Percentiles rank a stretch among this genome's conserved stretches.
Conservation (phyloP, 64 coral and sea anemone genomes). For the Anthopleura sola region DNA sequence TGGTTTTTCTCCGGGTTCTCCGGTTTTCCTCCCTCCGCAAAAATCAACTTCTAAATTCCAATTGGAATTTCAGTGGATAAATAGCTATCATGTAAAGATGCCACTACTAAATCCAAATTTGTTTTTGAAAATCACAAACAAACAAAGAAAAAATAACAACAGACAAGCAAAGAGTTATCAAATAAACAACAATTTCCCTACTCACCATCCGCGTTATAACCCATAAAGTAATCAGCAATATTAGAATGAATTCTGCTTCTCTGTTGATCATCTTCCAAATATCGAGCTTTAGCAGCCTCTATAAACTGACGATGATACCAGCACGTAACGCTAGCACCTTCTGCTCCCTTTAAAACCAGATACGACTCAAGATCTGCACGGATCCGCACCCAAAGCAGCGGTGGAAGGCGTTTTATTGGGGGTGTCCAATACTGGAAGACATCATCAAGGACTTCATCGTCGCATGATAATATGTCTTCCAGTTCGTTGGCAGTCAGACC, state of each 20-base stretch:
- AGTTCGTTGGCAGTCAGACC: slow-evolving; percentile 77
- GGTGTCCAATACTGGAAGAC: slow-evolving; percentile 95
- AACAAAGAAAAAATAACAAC: too few relatives aligned
- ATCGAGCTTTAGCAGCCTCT: slow-evolving; percentile 64
- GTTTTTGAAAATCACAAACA: too few relatives aligned
- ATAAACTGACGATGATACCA: slow-evolving; percentile 90
- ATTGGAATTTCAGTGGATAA: too few relatives aligned
- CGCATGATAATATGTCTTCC: slow-evolving; percentile 80
- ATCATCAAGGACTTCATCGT: slow-evolving; percentile 73
- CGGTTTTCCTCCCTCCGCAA: too few relatives aligned
- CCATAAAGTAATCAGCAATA: slow-evolving; percentile 87
- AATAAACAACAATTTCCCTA: too few relatives aligned
- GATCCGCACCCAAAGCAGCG: slow-evolving; percentile 82
- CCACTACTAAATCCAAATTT: too few relatives aligned
- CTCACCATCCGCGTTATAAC: slow-evolving; percentile 57
- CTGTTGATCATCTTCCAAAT: slow-evolving; percentile 54
- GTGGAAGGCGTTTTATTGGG: slow-evolving; percentile 78
- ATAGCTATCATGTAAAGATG: too few relatives aligned
- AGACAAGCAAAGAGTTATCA: too few relatives aligned
- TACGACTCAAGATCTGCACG: slow-evolving; percentile 73
- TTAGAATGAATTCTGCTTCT: slow-evolving; percentile 52
- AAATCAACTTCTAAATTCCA: too few relatives aligned
- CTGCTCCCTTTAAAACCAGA: slow-evolving; percentile 70
- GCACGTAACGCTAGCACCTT: slow-evolving; percentile 60
- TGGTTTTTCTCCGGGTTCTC: too few relatives aligned